Evolutionary conservation across 1,140 invertebrate genomes (phyloP), one percentile per base, ranked within the genome.

Genomic region (Telenomus remus): DNA sequence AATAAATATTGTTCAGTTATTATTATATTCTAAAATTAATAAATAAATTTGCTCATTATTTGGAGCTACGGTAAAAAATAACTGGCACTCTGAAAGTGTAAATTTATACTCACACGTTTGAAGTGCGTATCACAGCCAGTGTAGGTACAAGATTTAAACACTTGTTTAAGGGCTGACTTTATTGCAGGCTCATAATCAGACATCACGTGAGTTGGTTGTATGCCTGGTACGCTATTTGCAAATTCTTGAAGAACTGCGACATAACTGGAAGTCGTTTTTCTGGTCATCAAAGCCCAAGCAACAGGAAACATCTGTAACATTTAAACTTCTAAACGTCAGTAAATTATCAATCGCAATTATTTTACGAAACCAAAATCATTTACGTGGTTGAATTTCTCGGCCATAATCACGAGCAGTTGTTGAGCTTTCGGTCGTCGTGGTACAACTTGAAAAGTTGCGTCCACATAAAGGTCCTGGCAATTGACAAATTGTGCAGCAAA

Each of bases 281-380:
- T 16, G 14, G 33, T 5, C 35, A 53, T 53, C 4, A 53, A 16
- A 9, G 35, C 12, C 50, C 50, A 53, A n/a, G 50, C 50, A 53
- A 53, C 11, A 1, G 50, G 50, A 39, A 53, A 53, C 5, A 53
- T 10, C 50, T 39, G 7, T 10, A 13, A 53, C 50, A 53, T 16
- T 51, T 51, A 11, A n/a, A 11, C 0, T n/a, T 1, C 0, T 39
- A 34, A 42, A 37, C n/a, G 15, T n/a, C n/a, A n/a, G n/a, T n/a
- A n/a, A n/a, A n/a, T n/a, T n/a, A n/a, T n/a, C n/a, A n/a, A n/a
- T n/a, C n/a, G n/a, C n/a, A n/a, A n/a, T n/a, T n/a, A n/a, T n/a
- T n/a, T n/a, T n/a, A n/a, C n/a, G 9, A 12, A 11, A 12, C 11
- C n/a, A 15, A 34, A 3, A 42, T 15, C 15, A 53, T 12, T 7